Conservation (phyloP, 2,797 vertebrate genomes). For the Picus viridis region DNA sequence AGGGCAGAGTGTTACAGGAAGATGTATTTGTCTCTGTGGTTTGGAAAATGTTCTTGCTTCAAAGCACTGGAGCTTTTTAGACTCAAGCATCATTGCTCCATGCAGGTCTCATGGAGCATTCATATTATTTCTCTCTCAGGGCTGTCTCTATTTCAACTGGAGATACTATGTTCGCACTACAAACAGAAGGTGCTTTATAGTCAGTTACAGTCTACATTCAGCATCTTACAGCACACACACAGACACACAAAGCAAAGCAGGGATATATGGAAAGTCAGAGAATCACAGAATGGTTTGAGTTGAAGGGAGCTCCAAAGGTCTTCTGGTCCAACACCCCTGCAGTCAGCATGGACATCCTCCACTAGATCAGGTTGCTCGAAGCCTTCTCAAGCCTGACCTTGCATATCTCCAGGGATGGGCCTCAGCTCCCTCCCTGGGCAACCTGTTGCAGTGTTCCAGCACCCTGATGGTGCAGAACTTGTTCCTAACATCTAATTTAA, state of each 20-base stretch:
- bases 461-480: too few species aligned
- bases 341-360: too few species aligned
- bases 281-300: too few species aligned
- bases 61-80: background rate
- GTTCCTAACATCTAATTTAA: too few species aligned
- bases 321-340: too few species aligned
- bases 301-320: too few species aligned
- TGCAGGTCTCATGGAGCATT: background rate
- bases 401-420: too few species aligned
- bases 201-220: background rate
- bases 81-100: background rate
- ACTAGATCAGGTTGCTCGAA: too few species aligned
- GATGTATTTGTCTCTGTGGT: background rate
- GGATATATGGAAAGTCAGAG: background rate
- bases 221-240: background rate
- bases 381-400: too few species aligned
- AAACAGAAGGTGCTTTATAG: background rate
- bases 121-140: background rate
- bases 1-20: background rate
- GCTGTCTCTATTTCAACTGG: background rate
- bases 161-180: background rate
- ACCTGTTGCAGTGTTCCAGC: too few species aligned
- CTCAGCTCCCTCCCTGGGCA: too few species aligned
- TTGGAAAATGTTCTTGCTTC: background rate
- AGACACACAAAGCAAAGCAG: background rate